Percentiles rank a stretch among this genome's conserved stretches.
Conservation (phyloP, 1,140 invertebrate species). For the Panulirus ornatus region DNA sequence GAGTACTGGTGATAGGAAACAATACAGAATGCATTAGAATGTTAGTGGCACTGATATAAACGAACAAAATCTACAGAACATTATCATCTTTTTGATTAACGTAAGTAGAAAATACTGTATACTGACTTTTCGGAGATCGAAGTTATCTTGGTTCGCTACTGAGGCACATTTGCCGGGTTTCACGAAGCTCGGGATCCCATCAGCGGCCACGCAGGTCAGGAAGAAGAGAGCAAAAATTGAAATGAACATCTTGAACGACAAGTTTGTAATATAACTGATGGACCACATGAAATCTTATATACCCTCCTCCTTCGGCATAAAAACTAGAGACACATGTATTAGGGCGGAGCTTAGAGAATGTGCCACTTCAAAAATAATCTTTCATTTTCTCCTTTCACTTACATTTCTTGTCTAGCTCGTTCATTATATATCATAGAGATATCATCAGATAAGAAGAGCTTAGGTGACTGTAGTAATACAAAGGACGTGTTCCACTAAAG, state of each 20-base stretch:
- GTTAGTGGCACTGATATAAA: background rate
- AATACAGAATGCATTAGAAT: background rate
- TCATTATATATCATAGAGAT: background rate
- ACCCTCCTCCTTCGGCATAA: no score
- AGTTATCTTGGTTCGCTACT: background rate
- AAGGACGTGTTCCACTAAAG: background rate
- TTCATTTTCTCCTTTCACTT: background rate
- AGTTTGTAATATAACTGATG: background rate
- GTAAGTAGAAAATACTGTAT: background rate
- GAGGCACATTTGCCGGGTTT: background rate
- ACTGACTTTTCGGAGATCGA: background rate
- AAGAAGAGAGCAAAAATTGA: background rate
- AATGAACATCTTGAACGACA: background rate
- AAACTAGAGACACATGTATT: background rate
- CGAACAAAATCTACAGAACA: background rate
- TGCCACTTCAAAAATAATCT: no score
- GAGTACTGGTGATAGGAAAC: slow-evolving; percentile 2
- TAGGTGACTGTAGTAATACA: background rate
- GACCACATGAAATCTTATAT: background rate
- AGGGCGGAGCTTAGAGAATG: background rate
- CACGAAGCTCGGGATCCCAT: background rate
- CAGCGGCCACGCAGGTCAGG: background rate
- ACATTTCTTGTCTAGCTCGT: background rate
- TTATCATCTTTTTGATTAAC: background rate
- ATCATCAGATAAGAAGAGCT: background rate